Evolutionary conservation across 2,888 invertebrate species (phyloP).

Genomic region (Netelia melanura): DNA sequence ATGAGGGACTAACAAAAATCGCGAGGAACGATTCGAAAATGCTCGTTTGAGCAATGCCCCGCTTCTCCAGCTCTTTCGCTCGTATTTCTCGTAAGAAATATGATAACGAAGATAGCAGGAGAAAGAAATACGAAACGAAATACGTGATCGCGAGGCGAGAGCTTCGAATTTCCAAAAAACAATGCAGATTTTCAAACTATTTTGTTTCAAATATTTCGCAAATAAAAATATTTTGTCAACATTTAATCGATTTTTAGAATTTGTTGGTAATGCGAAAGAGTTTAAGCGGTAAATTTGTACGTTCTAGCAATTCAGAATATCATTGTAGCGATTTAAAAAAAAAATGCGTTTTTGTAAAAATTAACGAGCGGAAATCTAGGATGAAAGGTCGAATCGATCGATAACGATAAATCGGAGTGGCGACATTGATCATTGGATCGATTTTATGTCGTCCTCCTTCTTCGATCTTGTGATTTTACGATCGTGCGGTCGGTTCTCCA

Average conservation of each 20-base stretch:
- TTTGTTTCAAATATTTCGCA: too few relatives aligned
- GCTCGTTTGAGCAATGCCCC: not conserved
- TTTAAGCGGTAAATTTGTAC: too few relatives aligned
- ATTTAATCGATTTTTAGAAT: too few relatives aligned
- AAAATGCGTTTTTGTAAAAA: too few relatives aligned
- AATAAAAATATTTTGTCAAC: too few relatives aligned
- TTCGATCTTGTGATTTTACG: conserved; percentile 39
- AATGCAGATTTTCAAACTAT: too few relatives aligned
- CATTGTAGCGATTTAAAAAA: too few relatives aligned
- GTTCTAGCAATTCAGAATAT: too few relatives aligned
- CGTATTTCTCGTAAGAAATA: not conserved
- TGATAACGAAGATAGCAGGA: not conserved
- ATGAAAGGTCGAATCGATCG: conserved; percentile 21
- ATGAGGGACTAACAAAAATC: not conserved
- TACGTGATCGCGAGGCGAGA: too few relatives aligned
- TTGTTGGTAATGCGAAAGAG: too few relatives aligned
- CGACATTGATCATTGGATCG: conserved; percentile 7
- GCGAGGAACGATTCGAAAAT: not conserved
- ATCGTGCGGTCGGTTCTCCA: conserved; percentile 22
- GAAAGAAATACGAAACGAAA: not conserved
- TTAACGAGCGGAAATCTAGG: not conserved
- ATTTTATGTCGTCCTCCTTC: conserved; percentile 11
- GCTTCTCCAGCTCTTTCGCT: not conserved
- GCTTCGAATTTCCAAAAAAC: too few relatives aligned
- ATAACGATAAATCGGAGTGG: conserved; percentile 22